Percentiles rank a stretch among this genome's conserved stretches.
These are phyloP conservation scores for Dasysyrphus tricinctus DNA, from an alignment of 2,888 invertebrate genomes.

Conservation along the genomic window DNA sequence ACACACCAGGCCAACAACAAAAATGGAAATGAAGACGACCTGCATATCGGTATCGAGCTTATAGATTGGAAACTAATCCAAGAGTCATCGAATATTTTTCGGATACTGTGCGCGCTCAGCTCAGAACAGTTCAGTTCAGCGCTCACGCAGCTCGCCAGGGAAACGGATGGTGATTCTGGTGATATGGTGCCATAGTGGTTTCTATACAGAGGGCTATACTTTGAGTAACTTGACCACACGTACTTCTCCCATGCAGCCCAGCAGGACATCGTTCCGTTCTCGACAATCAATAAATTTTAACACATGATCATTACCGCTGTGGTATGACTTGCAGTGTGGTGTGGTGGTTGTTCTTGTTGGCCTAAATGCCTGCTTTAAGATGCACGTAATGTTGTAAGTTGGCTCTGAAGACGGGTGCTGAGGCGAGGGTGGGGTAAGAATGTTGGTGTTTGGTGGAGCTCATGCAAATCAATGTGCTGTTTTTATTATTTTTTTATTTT, in stretches of 20 bases:
- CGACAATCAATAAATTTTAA: conserved; percentile 84
- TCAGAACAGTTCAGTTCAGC: conserved; percentile 35
- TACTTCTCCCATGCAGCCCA: conserved; percentile 83
- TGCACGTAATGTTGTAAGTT: conserved; percentile 25
- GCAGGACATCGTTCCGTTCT: conserved; percentile 81
- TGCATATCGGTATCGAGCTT: conserved; percentile 69
- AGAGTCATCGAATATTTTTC: conserved; percentile 71
- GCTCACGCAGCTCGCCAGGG: conserved; percentile 64
- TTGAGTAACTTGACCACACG: conserved; percentile 82
- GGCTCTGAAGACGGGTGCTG: not conserved
- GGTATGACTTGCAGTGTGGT: conserved; percentile 49
- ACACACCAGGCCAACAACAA: conserved; percentile 47
- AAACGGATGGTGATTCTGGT: conserved; percentile 55
- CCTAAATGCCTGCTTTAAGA: conserved; percentile 41
- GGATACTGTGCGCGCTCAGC: conserved; percentile 53
- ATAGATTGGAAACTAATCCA: conserved; percentile 74
- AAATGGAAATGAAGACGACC: conserved; percentile 73
- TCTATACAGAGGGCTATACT: conserved; percentile 65
- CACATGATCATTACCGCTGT: conserved; percentile 81
- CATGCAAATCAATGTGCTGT: conserved; percentile 66
- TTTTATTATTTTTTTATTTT: conserved; percentile 39
- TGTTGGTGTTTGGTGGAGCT: conserved; percentile 34
- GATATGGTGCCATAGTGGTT: conserved; percentile 65
- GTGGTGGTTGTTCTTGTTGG: conserved; percentile 48
- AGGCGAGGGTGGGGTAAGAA: conserved; percentile 27